These are phyloP conservation scores for Zaprionus kolodkinae DNA, from an alignment of 1,140 invertebrate species.

Conservation along the genomic window DNA sequence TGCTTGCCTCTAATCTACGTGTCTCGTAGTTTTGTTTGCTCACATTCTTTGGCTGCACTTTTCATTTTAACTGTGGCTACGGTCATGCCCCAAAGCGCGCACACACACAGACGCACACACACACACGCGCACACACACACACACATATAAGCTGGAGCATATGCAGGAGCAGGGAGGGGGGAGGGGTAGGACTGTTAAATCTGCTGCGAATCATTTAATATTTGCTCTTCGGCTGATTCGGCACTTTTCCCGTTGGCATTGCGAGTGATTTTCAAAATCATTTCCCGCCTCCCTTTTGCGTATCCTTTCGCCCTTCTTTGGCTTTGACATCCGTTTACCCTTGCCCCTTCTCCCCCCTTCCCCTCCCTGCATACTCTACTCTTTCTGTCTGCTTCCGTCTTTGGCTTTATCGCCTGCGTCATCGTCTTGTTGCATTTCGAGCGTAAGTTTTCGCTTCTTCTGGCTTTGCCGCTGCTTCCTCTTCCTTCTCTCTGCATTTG, in stretches of 20 bases:
- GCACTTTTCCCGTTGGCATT: conserved; percentile 58
- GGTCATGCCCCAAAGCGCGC: conserved; percentile 36
- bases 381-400: background rate
- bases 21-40: background rate
- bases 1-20: background rate
- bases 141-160: conserved; percentile 14
- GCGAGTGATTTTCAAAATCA: conserved; percentile 61
- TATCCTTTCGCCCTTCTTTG: background rate
- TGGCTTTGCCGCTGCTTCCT: background rate
- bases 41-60: conserved; percentile 28
- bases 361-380: too few relatives aligned
- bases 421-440: conserved; percentile 47
- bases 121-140: background rate
- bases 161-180: conserved; percentile 10
- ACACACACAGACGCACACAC: conserved; percentile 6
- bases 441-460: conserved; percentile 26
- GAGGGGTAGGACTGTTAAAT: conserved; percentile 32
- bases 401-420: conserved; percentile 29
- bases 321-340: conserved; percentile 19
- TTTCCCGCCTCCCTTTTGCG: conserved; percentile 7
- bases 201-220: conserved; percentile 68
- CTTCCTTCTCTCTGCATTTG: background rate
- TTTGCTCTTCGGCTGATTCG: conserved; percentile 62
- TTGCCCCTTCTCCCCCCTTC: background rate
- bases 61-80: conserved; percentile 42